phyloP scores from a whole-genome alignment of 37 sponge, comb jelly and placozoan genomes.

The Halichondria panicea region DNA sequence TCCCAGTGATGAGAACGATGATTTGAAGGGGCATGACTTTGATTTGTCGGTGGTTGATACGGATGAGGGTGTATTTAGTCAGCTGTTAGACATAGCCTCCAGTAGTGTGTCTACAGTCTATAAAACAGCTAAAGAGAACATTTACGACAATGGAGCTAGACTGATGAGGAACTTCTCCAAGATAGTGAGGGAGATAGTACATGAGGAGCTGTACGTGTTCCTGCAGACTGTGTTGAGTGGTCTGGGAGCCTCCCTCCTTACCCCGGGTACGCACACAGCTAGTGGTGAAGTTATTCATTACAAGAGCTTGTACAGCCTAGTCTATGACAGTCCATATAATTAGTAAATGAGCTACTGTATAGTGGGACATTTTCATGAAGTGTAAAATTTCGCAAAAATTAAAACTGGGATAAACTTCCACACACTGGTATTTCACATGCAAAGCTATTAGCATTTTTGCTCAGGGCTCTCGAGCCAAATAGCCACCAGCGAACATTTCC shows the following conservation, averaged over 20 bases:
- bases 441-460: not conserved
- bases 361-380: too few species aligned
- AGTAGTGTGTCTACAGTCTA: not conserved
- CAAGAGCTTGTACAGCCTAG: not conserved
- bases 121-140: not conserved
- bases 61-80: not conserved
- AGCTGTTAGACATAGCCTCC: not conserved
- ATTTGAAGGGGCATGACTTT: not conserved
- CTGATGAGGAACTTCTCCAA: not conserved
- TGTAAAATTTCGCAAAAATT: too few species aligned
- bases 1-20: not conserved
- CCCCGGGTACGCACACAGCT: slow-evolving; percentile 2
- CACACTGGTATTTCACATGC: too few species aligned
- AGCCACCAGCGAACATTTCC: not conserved
- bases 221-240: not conserved
- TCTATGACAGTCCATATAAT: not conserved
- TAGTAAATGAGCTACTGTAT: too few species aligned
- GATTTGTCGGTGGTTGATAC: not conserved
- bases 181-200: not conserved
- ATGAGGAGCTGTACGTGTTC: slow-evolving; percentile 9
- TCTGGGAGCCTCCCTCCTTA: not conserved
- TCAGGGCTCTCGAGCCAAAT: not conserved
- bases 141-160: not conserved
- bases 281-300: not conserved
- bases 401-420: too few species aligned